phyloP scores from a whole-genome alignment of 2,888 invertebrate species.

The Phyllotreta cruciferae region DNA sequence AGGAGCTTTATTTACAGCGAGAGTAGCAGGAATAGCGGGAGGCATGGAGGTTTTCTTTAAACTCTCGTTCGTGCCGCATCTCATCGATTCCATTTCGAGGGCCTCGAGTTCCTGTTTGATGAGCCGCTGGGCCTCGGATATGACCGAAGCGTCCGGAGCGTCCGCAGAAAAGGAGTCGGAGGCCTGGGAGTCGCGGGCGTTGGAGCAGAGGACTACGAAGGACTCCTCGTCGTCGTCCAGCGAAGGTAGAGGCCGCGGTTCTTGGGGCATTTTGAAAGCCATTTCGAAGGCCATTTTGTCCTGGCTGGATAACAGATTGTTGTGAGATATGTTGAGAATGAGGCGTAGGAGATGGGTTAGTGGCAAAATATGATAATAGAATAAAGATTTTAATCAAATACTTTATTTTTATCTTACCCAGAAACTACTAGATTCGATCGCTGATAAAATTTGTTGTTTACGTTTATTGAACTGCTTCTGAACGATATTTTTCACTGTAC shows the following conservation, averaged over 20 bases:
- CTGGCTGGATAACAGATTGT: too few species aligned
- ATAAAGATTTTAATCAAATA: too few species aligned
- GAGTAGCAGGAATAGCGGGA: slow-evolving; percentile 31
- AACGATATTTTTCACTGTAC: too few species aligned
- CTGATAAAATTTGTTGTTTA: too few species aligned
- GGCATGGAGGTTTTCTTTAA: too few species aligned
- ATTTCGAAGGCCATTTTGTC: slow-evolving; percentile 1
- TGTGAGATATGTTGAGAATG: too few species aligned
- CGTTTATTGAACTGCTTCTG: too few species aligned
- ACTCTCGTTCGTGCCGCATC: too few species aligned
- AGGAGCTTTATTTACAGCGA: slow-evolving; percentile 30
- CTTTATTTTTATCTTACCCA: too few species aligned
- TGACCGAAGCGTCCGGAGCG: slow-evolving; percentile 30
- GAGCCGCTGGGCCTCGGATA: slow-evolving; percentile 42
- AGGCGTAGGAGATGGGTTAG: too few species aligned
- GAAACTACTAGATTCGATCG: too few species aligned
- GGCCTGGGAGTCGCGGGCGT: background rate
- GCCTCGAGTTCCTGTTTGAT: slow-evolving; percentile 38
- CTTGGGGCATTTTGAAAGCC: slow-evolving; percentile 36
- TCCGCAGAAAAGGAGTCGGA: slow-evolving; percentile 24
- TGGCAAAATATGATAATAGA: too few species aligned
- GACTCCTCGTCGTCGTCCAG: slow-evolving; percentile 43
- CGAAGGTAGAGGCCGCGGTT: slow-evolving; percentile 35
- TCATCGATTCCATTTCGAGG: background rate
- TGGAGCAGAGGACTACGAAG: slow-evolving; percentile 43